Percentiles rank a stretch among this genome's conserved stretches.
Conservation (phyloP, 2,888 invertebrate species). For the Drosophila planitibia region DNA sequence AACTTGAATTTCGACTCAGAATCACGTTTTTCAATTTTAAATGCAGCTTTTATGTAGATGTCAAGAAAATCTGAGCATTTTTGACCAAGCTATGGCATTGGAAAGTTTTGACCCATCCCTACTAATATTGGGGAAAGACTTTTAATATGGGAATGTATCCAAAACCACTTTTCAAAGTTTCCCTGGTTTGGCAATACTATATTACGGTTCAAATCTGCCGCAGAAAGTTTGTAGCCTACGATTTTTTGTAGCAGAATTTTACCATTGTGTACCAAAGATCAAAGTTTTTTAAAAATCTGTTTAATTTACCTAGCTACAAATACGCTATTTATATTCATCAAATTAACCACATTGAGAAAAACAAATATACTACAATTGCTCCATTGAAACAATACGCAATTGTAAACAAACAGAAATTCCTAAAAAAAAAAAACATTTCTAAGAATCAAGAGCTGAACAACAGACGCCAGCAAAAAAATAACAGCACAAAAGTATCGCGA, state of each 20-base stretch:
- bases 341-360: neutral
- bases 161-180: neutral
- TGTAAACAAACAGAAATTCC: neutral
- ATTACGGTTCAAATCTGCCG: neutral
- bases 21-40: neutral
- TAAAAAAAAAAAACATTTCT: neutral
- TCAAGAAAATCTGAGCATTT: neutral
- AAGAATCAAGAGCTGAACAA: neutral
- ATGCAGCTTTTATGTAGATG: neutral
- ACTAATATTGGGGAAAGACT: neutral
- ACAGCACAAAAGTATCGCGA: slow-evolving; percentile 3
- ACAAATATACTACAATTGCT: neutral
- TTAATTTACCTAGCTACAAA: neutral
- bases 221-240: neutral
- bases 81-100: neutral
- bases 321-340: neutral
- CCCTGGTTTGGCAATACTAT: neutral
- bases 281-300: neutral
- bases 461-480: neutral
- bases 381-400: neutral
- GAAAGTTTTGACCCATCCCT: neutral
- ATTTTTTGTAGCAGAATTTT: neutral
- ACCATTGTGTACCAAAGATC: neutral
- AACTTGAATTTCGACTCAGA: neutral
- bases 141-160: neutral